phyloP scores from a whole-genome alignment of 1,140 invertebrate genomes.

The Lordiphosa stackelbergi region DNA sequence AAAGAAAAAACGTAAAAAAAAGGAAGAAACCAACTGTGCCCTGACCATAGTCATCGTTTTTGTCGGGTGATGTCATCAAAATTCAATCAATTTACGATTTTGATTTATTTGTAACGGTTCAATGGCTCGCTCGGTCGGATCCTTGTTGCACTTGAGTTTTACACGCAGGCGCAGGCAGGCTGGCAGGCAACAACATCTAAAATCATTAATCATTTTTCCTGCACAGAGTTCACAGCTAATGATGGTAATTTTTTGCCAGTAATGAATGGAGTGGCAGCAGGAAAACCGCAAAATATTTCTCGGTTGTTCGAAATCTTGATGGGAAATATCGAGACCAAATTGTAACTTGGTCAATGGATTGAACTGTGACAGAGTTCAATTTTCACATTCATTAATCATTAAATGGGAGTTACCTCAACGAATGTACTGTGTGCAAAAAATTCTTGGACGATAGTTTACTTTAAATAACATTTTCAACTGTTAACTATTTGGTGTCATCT shows the following conservation, averaged over 20 bases:
- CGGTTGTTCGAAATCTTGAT: slow-evolving; percentile 20
- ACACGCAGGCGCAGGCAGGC: slow-evolving; percentile 21
- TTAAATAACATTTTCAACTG: no score
- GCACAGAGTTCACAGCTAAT: slow-evolving; percentile 42
- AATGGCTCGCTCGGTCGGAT: slow-evolving; percentile 16
- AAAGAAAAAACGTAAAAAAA: slow-evolving; percentile 26
- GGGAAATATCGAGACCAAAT: slow-evolving; percentile 21
- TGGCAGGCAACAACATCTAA: slow-evolving; percentile 23
- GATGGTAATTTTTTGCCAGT: slow-evolving; percentile 48
- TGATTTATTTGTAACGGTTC: slow-evolving; percentile 65
- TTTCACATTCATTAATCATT: slow-evolving; percentile 54
- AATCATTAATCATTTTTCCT: slow-evolving; percentile 61
- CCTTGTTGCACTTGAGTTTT: slow-evolving; percentile 57
- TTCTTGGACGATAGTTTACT: no score
- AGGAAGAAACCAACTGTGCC: slow-evolving; percentile 8
- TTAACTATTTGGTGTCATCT: no score
- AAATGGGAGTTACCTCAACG: slow-evolving; percentile 1
- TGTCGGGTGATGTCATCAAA: slow-evolving; percentile 61
- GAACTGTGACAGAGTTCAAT: slow-evolving; percentile 32
- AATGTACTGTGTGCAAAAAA: not conserved
- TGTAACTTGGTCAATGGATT: slow-evolving; percentile 46
- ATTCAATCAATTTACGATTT: slow-evolving; percentile 70
- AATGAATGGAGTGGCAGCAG: slow-evolving; percentile 54
- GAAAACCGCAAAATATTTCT: slow-evolving; percentile 35
- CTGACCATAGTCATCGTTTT: slow-evolving; percentile 12